Base-by-base conservation (phyloP, 2,797 vertebrate species). In the Siniperca scherzeri region DNA sequence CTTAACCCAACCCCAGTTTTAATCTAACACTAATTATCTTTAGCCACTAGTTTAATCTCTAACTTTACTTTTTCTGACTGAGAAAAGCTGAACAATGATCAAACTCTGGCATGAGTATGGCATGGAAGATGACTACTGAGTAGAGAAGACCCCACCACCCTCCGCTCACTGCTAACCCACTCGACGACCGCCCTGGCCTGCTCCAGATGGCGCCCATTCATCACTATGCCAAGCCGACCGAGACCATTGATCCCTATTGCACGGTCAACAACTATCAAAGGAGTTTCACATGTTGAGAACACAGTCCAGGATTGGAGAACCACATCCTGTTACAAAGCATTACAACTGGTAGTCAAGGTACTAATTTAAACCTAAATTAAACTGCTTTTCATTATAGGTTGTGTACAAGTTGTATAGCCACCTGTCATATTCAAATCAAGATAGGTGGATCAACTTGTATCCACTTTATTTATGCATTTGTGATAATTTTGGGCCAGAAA, bases 181-280 rank as follows among this genome's bases (percentile, higher is more conserved):
- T 48, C 2, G 0, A 17, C 2, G 48, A 81, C 77, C 85, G 60
- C 36, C 7, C 50, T 27, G 77, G 68, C 71, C 77, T 13, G 22
- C 46, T 55, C 70, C 77, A 85, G 82, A 87, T 89, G 82, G 80
- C 7, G 2, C 8, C 62, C 42, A 70, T 81, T 81, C 70, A 68
- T 83, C 74, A 83, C n/a, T 10, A 14, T 38, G 61, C 57, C 62
- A 67, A 38, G 44, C 50, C 19, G 57, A 50, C 64, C n/a, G 64
- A 70, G 70, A 60, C 38, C 53, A 71, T 55, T 70, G 77, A 85
- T 80, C 70, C 55, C 40, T n/a, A 60, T 73, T 25, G 64, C 53
- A 38, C 22, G 74, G 82, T 77, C 82, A 88, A 70, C 76, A 75
- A 17, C 70, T 56, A 64, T 75, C 70, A 77, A 65, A 84, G 33